Evolutionary conservation across 2,888 invertebrate genomes (phyloP).

Genomic region (Troides oblongomaculatus): DNA sequence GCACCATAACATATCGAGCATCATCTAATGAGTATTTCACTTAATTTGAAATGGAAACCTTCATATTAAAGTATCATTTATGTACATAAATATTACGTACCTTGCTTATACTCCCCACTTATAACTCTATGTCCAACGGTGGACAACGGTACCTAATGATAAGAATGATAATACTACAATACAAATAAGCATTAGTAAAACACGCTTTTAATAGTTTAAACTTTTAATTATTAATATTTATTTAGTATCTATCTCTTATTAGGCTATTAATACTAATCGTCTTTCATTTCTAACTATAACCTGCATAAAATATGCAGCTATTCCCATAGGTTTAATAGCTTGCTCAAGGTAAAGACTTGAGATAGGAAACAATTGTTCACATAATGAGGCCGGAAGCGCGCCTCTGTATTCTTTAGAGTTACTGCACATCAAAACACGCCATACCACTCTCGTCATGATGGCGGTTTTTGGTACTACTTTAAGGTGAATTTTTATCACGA

Average conservation of each 20-base stretch:
- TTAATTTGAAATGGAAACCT: too few relatives aligned
- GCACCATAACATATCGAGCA: too few relatives aligned
- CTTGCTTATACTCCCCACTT: too few relatives aligned
- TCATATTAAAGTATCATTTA: too few relatives aligned
- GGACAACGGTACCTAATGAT: too few relatives aligned
- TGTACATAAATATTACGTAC: too few relatives aligned
- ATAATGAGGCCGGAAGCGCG: slow-evolving; percentile 4
- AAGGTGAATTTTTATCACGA: background rate
- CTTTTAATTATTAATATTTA: background rate
- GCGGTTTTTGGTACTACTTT: background rate
- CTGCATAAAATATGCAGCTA: slow-evolving; percentile 37
- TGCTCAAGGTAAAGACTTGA: slow-evolving; percentile 13
- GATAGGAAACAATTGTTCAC: slow-evolving; percentile 11
- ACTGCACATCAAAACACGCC: background rate
- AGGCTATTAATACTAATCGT: background rate
- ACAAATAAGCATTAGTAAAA: too few relatives aligned
- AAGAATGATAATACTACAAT: too few relatives aligned
- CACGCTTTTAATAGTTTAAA: background rate
- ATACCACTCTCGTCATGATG: background rate
- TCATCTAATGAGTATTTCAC: too few relatives aligned
- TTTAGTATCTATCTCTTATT: background rate
- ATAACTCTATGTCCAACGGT: too few relatives aligned
- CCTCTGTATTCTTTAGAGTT: background rate
- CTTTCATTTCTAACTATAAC: slow-evolving; percentile 26
- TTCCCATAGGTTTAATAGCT: slow-evolving; percentile 18